These are phyloP conservation scores for Orchesella flavescens DNA, from an alignment of 2,888 invertebrate species.

Conservation along the genomic window DNA sequence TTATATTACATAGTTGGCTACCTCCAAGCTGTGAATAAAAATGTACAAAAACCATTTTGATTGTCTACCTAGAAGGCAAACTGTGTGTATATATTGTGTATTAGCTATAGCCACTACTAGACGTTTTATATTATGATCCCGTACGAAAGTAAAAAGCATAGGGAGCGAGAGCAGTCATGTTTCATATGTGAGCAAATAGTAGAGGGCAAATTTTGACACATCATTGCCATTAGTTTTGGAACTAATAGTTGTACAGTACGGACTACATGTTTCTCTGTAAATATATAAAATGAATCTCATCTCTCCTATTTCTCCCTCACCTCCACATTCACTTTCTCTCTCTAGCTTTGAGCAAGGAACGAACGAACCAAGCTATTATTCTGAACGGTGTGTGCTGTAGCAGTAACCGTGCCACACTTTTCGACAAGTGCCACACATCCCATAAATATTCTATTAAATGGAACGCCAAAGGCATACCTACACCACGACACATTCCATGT, in stretches of 20 bases:
- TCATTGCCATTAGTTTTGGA: slow-evolving; percentile 26
- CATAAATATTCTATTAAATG: slow-evolving; percentile 52
- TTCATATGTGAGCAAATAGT: slow-evolving; percentile 50
- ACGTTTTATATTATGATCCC: neutral
- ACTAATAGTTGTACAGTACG: neutral
- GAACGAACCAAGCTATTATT: slow-evolving; percentile 27
- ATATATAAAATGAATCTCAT: slow-evolving; percentile 23
- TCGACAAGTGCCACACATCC: slow-evolving; percentile 42
- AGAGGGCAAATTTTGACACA: slow-evolving; percentile 47
- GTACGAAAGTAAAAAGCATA: neutral
- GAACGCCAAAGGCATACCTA: slow-evolving; percentile 12
- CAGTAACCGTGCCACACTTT: slow-evolving; percentile 48
- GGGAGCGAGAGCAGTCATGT: slow-evolving; percentile 4
- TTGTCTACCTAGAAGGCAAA: too few species aligned
- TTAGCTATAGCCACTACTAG: too few species aligned
- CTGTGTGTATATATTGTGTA: too few species aligned
- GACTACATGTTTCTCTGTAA: neutral
- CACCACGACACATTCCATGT: neutral
- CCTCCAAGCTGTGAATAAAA: neutral
- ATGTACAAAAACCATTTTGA: neutral
- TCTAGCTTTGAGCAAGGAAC: slow-evolving; percentile 13
- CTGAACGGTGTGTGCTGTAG: slow-evolving; percentile 2
- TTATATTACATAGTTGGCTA: too few species aligned
- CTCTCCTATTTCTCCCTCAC: neutral
- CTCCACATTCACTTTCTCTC: neutral